Base-by-base conservation (phyloP, 2,888 invertebrate genomes). In the Tiliacea citrago region DNA sequence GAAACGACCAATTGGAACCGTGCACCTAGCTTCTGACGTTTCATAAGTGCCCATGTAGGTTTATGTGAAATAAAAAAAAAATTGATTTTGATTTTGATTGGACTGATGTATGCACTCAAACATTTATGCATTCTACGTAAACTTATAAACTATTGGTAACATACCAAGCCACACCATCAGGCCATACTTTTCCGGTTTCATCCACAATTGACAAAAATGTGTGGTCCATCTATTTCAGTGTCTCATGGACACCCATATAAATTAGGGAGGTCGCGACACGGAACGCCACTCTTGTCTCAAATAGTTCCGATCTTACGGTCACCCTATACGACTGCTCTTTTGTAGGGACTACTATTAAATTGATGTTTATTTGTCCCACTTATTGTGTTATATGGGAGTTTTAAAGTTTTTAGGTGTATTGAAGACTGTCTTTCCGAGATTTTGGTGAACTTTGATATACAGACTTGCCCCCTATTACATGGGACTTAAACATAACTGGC, bases 271-370 rank as follows among this genome's bases (percentile, higher is more conserved):
- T 63, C 66, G 61, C 53, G 82, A 90, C 89, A 90, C 58, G 90
- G 72, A 88, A 86, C 79, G 58, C 85, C 87, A 88, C 89, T 89
- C 77, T 71, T 70, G 69, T 77, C 81, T 75, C 71, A 82, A 79
- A 79, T 76, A 81, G 83, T 83, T 78, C 60, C 76, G 62, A 81
- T 81, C 65, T 78, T 57, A 67, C 66, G 65, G 77, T 39, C n/a
- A 79, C 58, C 61, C 57, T 68, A 81, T 73, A 79, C 35, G 58
- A 73, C 77, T 79, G 63, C 55, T 69, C 66, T 74, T 75, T 75
- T 60, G 66, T 63, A 35, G 24, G 42, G 66, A 67, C 39, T 24
- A 55, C 61, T 75, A 67, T 69, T 65, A 83, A 82, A 88, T 83
- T 82, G 77, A 71, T 87, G 79, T 86, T 83, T 87, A 87, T 87